Base-by-base conservation (phyloP, 2,113 vertebrate genomes). In the Marmota monax region DNA sequence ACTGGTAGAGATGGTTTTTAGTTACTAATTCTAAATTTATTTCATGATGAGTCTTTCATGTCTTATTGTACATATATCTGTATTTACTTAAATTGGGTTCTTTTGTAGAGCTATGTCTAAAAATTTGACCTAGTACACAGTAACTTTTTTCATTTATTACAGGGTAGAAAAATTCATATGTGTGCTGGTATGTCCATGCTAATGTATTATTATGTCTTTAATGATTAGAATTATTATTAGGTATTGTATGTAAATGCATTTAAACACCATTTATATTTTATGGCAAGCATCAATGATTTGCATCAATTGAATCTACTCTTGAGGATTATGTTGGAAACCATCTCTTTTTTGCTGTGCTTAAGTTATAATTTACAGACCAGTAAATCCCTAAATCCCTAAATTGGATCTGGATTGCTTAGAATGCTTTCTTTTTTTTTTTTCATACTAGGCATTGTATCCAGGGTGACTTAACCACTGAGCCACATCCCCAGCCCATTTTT, bases 1-100 rank as follows among this genome's bases (percentile, higher is more conserved):
- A 96, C 96, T 97, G 95, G 90, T 53, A 84, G 80, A 94, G 27
- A 56, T 34, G 45, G 53, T 61, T 61, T 96, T 76, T 69, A 84
- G 70, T 70, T 86, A 72, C 7, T 84, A 94, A 86, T 78, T 95
- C 69, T 61, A 42, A 95, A 92, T 83, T 85, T 80, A 88, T 74
- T 58, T 96, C 58, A 63, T 16, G 32, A 79, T 91, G 45, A 84
- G 45, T 77, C 48, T 48, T 63, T 53, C 18, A 20, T 74, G 34
- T 70, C 20, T 97, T 94, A 58, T 96, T 86, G 58, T 85, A 37
- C 23, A 2, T 73, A 25, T 88, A 73, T 94, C 74, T 93, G 22
- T 53, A 83, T 84, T 51, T 37, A 93, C 56, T 88, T 93, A 91
- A 76, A 90, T 69, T 88, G 79, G 48, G 12, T 48, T 90, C 32